phyloP scores from a whole-genome alignment of 2,888 invertebrate genomes.

The Drosophila antonietae region DNA sequence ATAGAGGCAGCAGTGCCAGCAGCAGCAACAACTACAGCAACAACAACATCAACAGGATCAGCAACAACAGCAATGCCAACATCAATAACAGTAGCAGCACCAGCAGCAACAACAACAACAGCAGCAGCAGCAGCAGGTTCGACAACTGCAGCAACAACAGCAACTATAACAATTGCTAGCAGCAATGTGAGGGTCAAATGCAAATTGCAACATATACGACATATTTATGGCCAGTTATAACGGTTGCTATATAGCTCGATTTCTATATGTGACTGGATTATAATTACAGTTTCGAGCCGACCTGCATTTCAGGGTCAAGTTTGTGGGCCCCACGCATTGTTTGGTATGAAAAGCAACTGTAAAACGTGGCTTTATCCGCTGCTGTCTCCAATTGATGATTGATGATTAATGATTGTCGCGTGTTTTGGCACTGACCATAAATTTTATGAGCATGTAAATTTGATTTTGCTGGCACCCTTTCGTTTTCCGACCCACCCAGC shows the following conservation, averaged over 20 bases:
- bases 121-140: neutral
- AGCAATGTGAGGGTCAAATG: conserved; percentile 70
- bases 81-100: conserved; percentile 36
- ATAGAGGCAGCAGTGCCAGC: neutral
- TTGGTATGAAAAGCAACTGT: conserved; percentile 40
- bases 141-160: conserved; percentile 7
- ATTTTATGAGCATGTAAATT: conserved; percentile 60
- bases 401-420: conserved; percentile 76
- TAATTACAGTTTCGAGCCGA: conserved; percentile 22
- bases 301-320: conserved; percentile 60
- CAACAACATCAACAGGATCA: neutral
- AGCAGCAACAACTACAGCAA: neutral
- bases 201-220: conserved; percentile 71
- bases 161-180: conserved; percentile 40
- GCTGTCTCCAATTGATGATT: conserved; percentile 63
- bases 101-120: conserved; percentile 5
- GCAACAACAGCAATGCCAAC: conserved; percentile 2
- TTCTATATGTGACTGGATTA: conserved; percentile 37
- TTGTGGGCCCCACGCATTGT: conserved; percentile 35
- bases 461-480: conserved; percentile 55
- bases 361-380: conserved; percentile 28
- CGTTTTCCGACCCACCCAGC: conserved; percentile 56
- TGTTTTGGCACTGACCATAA: conserved; percentile 42
- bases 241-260: conserved; percentile 9
- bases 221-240: conserved; percentile 24